A percentile compares a stretch with the other conserved stretches of the same genome.
Evolutionary conservation across 2,113 vertebrate species (phyloP).

Genomic region (Gymnobelideus leadbeateri): DNA sequence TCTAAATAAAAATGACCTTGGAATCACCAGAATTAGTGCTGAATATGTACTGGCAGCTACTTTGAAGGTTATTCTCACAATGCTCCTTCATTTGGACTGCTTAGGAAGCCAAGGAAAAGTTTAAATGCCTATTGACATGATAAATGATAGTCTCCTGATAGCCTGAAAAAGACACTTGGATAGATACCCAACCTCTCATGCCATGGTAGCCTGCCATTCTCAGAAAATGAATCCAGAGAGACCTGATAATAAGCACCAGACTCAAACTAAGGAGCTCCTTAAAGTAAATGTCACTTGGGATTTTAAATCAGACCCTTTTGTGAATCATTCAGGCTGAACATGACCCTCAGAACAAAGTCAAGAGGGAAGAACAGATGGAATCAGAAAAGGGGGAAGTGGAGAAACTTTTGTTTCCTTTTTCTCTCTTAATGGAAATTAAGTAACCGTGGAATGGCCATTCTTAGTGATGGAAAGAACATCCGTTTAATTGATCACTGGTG

Average conservation of each 20-base stretch:
- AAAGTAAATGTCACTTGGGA: constrained; percentile 61
- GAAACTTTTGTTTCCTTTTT: neutral
- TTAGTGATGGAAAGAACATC: neutral
- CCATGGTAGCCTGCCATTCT: constrained; percentile 39
- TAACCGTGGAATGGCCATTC: neutral
- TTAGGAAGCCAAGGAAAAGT: neutral
- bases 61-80: constrained; percentile 3
- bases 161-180: neutral
- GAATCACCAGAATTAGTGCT: neutral
- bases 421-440: neutral
- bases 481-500: neutral
- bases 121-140: neutral
- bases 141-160: neutral
- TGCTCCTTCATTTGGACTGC: constrained; percentile 15
- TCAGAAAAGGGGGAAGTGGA: neutral
- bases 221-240: constrained; percentile 13
- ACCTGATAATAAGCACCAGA: neutral
- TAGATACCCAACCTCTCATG: constrained; percentile 17
- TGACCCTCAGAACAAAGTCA: constrained; percentile 18
- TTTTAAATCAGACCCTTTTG: constrained; percentile 40
- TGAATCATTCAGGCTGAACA: constrained; percentile 29
- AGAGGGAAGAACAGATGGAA: neutral
- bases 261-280: constrained; percentile 41
- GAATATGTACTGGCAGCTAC: neutral
- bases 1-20: neutral